Percentiles rank a stretch among this genome's conserved stretches.
Conservation (phyloP, 2,113 vertebrate species). For the Sceloporus undulatus region DNA sequence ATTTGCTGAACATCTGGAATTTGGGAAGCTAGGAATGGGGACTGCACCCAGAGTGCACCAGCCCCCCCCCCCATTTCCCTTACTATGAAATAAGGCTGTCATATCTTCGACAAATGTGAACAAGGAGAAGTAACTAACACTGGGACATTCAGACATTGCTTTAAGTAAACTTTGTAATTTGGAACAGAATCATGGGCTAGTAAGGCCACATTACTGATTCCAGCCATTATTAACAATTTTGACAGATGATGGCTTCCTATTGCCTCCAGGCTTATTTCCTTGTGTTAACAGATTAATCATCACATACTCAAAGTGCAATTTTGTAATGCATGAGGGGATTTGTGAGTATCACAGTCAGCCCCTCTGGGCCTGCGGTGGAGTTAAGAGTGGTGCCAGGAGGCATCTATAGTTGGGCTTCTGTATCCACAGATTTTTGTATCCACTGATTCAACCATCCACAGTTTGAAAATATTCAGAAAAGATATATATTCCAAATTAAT, state of each 20-base stretch:
- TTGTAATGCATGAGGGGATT: background rate
- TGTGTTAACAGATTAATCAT: conserved; percentile 9
- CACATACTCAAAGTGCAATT: background rate
- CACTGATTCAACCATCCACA: no score
- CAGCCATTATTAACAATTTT: conserved; percentile 23
- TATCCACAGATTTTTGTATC: no score
- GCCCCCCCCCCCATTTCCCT: no score
- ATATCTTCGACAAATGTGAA: no score
- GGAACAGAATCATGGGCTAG: background rate
- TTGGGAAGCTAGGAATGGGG: background rate
- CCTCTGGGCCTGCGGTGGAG: conserved; percentile 10
- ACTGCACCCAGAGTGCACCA: background rate
- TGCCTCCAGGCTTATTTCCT: background rate
- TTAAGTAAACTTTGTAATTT: background rate
- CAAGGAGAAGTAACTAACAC: background rate
- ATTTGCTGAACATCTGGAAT: background rate
- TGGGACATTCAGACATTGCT: background rate
- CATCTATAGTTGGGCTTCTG: background rate
- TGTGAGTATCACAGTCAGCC: conserved; percentile 5
- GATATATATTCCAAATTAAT: background rate
- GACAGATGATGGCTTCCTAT: background rate
- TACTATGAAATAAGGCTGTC: background rate
- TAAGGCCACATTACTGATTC: background rate
- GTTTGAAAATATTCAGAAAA: no score
- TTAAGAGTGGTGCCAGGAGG: background rate